Base-by-base conservation (phyloP, 1,140 invertebrate genomes). In the Caenorhabditis briggsae region DNA sequence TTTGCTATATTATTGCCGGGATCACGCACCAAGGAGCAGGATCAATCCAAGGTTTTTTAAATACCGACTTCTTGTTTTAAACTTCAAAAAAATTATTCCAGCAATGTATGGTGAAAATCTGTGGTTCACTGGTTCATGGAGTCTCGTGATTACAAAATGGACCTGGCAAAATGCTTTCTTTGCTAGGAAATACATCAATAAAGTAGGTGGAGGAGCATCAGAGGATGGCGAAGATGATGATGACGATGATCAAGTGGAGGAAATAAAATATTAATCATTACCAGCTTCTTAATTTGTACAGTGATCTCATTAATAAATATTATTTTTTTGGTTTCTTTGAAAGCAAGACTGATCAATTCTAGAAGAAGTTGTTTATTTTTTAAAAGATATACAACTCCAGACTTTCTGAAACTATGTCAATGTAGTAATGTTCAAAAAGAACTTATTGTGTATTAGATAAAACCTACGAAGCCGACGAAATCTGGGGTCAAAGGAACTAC, bases 91-190 rank as follows among this genome's bases (percentile, higher is more conserved):
- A 70, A 2, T 16, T 58, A 33, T 78, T 50, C 9, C 46, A 78
- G 70, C 70, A 50, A 78, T 78, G 70, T 78, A 78, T n/a, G 70
- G 70, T 53, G 70, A 78, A 41, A 78, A 78, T 25, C 46, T 78
- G 0, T 78, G 70, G 70, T 78, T 78, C 46, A 78, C 70, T 14
- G 70, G 70, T 2, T 50, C 70, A 23, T 78, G 70, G 70, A 78
- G 70, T 78, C 46, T 78, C 23, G 70, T 78, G 46, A 78, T 78
- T 23, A 78, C 70, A 11, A 78, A 78, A 78, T 78, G 70, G 70
- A 78, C 70, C 3, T 78, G 70, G 70, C 70, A 78, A 23, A 78
- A 78, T 78, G 70, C 70, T 9, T 78, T 78, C 14, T 78, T 78
- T 12, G 70, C 70, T 9, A 78, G 46, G 23, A 78, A 25, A 53